A percentile compares a stretch with the other conserved stretches of the same genome.
Evolutionary conservation across 2,113 vertebrate species (phyloP).

Genomic region (western clawed frog (Xenopus tropicalis)): UCB_Xtro_10.0 CM004446.2:98568001-98568500

Average conservation of each 20-base stretch:
- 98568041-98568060: slow-evolving; percentile 60
- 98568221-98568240: neutral
- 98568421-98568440: too few species aligned
- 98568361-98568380: neutral
- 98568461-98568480: too few species aligned
- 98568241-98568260: neutral
- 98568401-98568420: too few species aligned
- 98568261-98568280: neutral
- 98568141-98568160: neutral
- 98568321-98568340: too few species aligned
- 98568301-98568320: neutral
- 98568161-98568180: neutral
- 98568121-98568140: neutral
- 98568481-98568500: too few species aligned
- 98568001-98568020: slow-evolving; percentile 58
- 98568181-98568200: neutral
- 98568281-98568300: slow-evolving; percentile 2
- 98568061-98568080: slow-evolving; percentile 56
- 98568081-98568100: slow-evolving; percentile 47
- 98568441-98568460: too few species aligned
- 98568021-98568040: slow-evolving; percentile 57
- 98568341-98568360: too few species aligned
- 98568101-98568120: slow-evolving; percentile 46
- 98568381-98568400: neutral
- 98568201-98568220: too few species aligned